phyloP scores from a whole-genome alignment of 92 coral and sea anemone species.

The Phymanthus crucifer region DNA sequence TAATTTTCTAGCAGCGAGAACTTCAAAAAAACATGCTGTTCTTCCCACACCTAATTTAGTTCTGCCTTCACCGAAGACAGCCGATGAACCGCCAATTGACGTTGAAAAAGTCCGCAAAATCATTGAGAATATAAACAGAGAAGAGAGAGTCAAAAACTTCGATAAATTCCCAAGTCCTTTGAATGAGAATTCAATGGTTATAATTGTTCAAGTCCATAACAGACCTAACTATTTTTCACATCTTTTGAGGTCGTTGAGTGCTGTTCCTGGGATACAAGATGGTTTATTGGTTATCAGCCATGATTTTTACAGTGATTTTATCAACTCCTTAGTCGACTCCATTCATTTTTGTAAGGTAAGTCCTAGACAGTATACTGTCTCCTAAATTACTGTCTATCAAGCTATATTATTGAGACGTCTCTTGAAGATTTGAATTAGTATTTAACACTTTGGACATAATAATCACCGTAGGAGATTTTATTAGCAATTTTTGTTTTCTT shows the following conservation, averaged over 20 bases:
- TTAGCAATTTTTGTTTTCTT: too few relatives aligned
- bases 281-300: slow-evolving; percentile 82
- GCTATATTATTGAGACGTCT: background rate
- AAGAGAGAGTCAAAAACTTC: slow-evolving; percentile 54
- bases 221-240: slow-evolving; percentile 79
- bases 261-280: slow-evolving; percentile 73
- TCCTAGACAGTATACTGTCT: background rate
- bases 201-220: slow-evolving; percentile 89
- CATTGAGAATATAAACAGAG: slow-evolving; percentile 50
- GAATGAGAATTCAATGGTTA: slow-evolving; percentile 58
- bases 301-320: slow-evolving; percentile 72
- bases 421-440: too few relatives aligned
- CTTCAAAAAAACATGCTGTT: background rate
- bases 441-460: background rate
- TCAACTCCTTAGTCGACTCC: slow-evolving; percentile 64
- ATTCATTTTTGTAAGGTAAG: slow-evolving; percentile 88
- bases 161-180: slow-evolving; percentile 62
- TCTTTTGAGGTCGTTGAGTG: slow-evolving; percentile 70
- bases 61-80: slow-evolving; percentile 9
- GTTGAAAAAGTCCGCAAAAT: slow-evolving; percentile 54
- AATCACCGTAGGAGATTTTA: too few relatives aligned
- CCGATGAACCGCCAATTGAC: slow-evolving; percentile 26
- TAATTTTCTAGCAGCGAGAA: slow-evolving; percentile 10
- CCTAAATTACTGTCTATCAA: background rate
- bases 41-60: slow-evolving; percentile 10